phyloP scores from a whole-genome alignment of 35 echinoderm and acorn worm genomes.

The Patiria miniata region DNA sequence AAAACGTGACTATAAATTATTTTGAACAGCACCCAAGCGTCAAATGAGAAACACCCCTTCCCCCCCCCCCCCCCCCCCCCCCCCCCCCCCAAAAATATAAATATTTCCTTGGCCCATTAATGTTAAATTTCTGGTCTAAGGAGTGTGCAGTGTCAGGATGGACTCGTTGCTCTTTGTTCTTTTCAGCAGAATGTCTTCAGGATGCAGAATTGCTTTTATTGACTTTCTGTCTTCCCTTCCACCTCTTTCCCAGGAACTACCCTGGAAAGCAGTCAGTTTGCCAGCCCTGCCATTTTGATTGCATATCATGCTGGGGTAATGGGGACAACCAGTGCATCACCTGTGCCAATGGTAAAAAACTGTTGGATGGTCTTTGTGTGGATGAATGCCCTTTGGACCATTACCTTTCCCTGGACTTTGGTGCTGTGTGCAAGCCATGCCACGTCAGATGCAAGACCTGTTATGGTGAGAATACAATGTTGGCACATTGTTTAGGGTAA shows the following conservation, averaged over 20 bases:
- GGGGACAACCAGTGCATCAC: not conserved
- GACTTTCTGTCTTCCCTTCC: too few relatives aligned
- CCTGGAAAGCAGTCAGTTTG: conserved; percentile 26
- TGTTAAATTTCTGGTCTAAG: too few relatives aligned
- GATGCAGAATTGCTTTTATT: too few relatives aligned
- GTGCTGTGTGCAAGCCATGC: conserved; percentile 25
- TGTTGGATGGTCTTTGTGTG: not conserved
- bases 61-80: not conserved
- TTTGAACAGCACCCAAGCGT: too few relatives aligned
- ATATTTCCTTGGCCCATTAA: too few relatives aligned
- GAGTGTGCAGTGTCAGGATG: too few relatives aligned
- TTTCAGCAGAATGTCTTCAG: too few relatives aligned
- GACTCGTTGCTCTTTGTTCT: too few relatives aligned
- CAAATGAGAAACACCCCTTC: too few relatives aligned
- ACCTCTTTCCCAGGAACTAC: conserved; percentile 46
- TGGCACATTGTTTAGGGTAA: too few relatives aligned
- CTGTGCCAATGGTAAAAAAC: conserved; percentile 1
- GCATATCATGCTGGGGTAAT: conserved; percentile 35
- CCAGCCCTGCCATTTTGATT: conserved; percentile 31
- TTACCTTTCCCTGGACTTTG: not conserved
- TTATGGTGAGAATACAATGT: conserved; percentile 48
- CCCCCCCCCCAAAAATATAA: too few relatives aligned
- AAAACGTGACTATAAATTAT: too few relatives aligned
- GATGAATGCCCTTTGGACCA: conserved; percentile 10
- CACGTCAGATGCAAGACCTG: conserved; percentile 35